These are phyloP conservation scores for Dichetophora obliterata DNA, from an alignment of 2,888 invertebrate species.

Conservation along the genomic window DNA sequence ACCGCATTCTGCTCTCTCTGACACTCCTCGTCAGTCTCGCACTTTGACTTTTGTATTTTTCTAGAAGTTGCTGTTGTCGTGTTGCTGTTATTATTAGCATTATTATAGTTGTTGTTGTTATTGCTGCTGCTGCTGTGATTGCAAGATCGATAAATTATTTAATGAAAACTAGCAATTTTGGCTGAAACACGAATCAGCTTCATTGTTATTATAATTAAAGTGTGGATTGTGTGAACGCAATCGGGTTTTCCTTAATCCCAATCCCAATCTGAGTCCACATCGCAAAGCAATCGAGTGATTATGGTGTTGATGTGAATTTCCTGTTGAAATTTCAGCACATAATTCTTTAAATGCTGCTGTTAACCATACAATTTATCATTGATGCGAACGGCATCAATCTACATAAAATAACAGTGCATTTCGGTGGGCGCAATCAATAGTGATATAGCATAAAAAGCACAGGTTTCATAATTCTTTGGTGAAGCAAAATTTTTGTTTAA, in stretches of 20 bases:
- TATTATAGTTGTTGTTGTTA: not conserved
- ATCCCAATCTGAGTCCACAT: no score
- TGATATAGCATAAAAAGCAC: no score
- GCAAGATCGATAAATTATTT: constrained; percentile 35
- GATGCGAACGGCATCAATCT: no score
- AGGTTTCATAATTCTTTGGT: no score
- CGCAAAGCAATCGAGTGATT: not conserved
- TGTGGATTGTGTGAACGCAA: no score
- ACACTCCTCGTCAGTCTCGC: constrained; percentile 18
- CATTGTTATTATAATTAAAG: constrained; percentile 20
- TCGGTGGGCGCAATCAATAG: no score
- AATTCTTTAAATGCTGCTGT: no score
- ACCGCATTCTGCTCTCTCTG: constrained; percentile 29
- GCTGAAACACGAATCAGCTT: constrained; percentile 32
- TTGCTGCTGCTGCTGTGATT: constrained; percentile 26
- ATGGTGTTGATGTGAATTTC: not conserved
- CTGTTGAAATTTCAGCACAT: not conserved
- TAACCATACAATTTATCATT: no score
- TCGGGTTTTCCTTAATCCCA: not conserved
- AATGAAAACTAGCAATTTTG: constrained; percentile 36
- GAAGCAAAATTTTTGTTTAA: no score
- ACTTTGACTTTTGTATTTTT: constrained; percentile 24
- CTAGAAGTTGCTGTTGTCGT: constrained; percentile 9
- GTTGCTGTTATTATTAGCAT: constrained; percentile 3
- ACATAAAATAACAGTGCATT: no score